Conservation (phyloP, 30 jellyfish, hydroid and myxozoan genomes). For the Cassiopea xamachana region DNA sequence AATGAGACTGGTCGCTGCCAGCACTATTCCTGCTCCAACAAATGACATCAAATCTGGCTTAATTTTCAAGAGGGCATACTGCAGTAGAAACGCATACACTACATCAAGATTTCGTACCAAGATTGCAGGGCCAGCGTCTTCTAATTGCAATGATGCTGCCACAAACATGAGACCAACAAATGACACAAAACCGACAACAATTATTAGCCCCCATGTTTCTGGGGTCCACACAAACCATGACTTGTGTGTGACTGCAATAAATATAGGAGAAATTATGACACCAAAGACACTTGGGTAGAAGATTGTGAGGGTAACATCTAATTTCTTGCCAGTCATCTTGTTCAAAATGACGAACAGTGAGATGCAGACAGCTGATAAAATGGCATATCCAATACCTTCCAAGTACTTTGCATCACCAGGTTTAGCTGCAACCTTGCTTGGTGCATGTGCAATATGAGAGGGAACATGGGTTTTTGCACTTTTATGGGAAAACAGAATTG, state of each 20-base stretch:
- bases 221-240: slow-evolving; percentile 52
- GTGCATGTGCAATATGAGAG: slow-evolving; percentile 46
- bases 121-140: slow-evolving; percentile 98
- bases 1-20: slow-evolving; percentile 81
- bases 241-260: slow-evolving; percentile 47
- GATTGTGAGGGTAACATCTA: slow-evolving; percentile 91
- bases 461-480: slow-evolving; percentile 23
- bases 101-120: slow-evolving; percentile 90
- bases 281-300: slow-evolving; percentile 95
- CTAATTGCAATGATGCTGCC: slow-evolving; percentile 96
- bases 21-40: slow-evolving; percentile 83
- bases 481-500: slow-evolving; percentile 58
- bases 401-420: slow-evolving; percentile 77
- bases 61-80: slow-evolving; percentile 57
- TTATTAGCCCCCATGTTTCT: slow-evolving; percentile 71
- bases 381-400: slow-evolving; percentile 82
- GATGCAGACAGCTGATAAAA: slow-evolving; percentile 85
- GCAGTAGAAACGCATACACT: slow-evolving; percentile 85
- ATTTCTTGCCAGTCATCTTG: slow-evolving; percentile 87
- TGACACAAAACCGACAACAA: slow-evolving; percentile 83
- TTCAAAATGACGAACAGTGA: slow-evolving; percentile 82
- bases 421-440: slow-evolving; percentile 4
- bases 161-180: slow-evolving; percentile 93
- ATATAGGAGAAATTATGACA: slow-evolving; percentile 74
- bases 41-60: slow-evolving; percentile 70